Evolutionary conservation across 35 echinoderm and acorn worm genomes (phyloP).

Genomic region (Stichopus chloronotus): DNA sequence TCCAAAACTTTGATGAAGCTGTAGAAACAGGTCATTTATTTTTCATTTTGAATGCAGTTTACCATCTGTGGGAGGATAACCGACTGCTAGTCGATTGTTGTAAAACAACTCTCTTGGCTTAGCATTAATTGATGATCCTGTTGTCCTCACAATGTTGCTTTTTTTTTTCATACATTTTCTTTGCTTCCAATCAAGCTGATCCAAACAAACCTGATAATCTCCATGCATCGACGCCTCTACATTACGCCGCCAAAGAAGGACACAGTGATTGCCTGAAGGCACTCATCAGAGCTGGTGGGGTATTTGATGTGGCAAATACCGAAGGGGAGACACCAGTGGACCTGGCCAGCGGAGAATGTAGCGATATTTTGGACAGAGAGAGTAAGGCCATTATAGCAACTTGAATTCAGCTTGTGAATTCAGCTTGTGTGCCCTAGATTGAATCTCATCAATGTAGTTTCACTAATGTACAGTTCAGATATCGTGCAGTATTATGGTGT

Average conservation of each 20-base stretch:
- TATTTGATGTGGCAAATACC: conserved; percentile 71
- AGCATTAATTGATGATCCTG: no score
- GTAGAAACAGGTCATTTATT: no score
- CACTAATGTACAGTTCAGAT: background rate
- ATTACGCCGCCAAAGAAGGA: conserved; percentile 91
- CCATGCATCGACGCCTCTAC: conserved; percentile 75
- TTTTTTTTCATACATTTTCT: no score
- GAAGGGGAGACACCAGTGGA: conserved; percentile 79
- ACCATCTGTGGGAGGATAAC: no score
- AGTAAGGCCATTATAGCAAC: conserved; percentile 62
- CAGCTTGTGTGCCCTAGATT: no score
- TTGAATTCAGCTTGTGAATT: background rate
- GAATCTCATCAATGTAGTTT: background rate
- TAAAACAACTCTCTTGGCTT: no score
- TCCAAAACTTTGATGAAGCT: no score
- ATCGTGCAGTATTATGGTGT: background rate
- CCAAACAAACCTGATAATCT: conserved; percentile 80
- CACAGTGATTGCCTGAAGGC: conserved; percentile 81
- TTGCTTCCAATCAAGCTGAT: conserved; percentile 44
- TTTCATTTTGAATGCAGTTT: no score
- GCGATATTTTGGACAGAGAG: conserved; percentile 81
- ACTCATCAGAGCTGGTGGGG: conserved; percentile 75
- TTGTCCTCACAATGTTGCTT: no score
- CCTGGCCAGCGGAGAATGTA: conserved; percentile 72
- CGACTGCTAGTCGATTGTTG: no score